phyloP scores from a whole-genome alignment of 2,113 vertebrate genomes.

The Macaca fascicularis region DNA sequence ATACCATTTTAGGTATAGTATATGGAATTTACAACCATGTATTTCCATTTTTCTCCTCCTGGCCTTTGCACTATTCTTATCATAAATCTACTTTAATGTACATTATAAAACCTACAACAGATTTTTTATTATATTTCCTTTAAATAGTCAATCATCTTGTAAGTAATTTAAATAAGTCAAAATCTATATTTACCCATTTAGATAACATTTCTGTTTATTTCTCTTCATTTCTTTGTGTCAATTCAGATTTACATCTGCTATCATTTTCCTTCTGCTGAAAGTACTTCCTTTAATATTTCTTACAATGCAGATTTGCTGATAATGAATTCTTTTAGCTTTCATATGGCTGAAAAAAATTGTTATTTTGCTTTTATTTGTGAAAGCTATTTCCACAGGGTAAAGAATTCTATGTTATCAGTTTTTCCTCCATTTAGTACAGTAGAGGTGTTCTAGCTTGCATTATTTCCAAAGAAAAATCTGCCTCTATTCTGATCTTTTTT shows the following conservation, averaged over 20 bases:
- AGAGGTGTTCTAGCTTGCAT: background rate
- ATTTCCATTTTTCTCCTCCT: background rate
- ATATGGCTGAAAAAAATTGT: background rate
- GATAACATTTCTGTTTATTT: background rate
- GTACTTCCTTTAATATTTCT: slow-evolving; percentile 6
- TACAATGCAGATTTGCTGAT: background rate
- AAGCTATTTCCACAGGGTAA: background rate
- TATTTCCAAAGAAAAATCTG: background rate
- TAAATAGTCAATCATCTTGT: slow-evolving; percentile 16
- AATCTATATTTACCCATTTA: background rate
- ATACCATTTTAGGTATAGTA: background rate
- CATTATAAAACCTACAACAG: background rate
- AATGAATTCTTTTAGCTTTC: slow-evolving; percentile 53
- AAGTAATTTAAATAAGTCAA: slow-evolving; percentile 1
- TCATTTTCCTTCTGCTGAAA: slow-evolving; percentile 20
- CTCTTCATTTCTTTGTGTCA: slow-evolving; percentile 22
- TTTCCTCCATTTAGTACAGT: background rate
- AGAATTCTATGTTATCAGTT: slow-evolving; percentile 6
- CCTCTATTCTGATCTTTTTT: background rate
- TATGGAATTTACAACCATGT: background rate
- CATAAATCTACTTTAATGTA: background rate
- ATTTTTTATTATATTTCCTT: slow-evolving; percentile 25
- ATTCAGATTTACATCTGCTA: background rate
- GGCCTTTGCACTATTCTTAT: background rate
- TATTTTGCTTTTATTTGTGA: slow-evolving; percentile 10